Base-by-base conservation (phyloP, 2,797 vertebrate species). In the Babyrousa celebensis region DNA sequence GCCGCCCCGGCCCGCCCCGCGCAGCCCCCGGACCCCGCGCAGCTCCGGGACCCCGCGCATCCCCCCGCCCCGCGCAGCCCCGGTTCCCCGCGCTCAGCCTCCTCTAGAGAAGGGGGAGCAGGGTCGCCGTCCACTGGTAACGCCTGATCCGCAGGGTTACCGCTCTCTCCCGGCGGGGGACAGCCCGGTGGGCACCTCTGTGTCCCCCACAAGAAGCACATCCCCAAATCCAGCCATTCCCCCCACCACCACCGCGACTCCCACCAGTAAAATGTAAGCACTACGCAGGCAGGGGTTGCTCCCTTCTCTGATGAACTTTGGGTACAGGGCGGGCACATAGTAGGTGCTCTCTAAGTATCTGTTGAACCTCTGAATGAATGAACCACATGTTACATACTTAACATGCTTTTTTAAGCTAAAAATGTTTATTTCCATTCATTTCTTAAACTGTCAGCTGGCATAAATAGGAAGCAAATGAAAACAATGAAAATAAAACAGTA, bases 391-490 rank as follows among this genome's bases (percentile, higher is more conserved):
- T 54, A n/a, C 62, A 27, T 4, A 48, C 3, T 84, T 65, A 20
- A 40, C 71, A 25, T 48, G 36, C 32, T 29, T 86, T 93, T 65
- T 63, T 25, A 93, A 84, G 85, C 36, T 36, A 17, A 32, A 58
- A n/a, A 20, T 23, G 7, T 63, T 75, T 93, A 20, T 79, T 71
- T 83, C 5, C 32, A 36, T 89, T 62, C 60, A 36, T 83, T 63
- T 93, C 71, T 85, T 67, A 40, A 89, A 80, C 56, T 20, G 62
- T 67, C 83, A 84, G 48, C 75, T 85, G 82, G 70, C 74, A 56
- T 52, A 54, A 60, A 70, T 23, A 85, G 83, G 58, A 89, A 60
- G 43, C 89, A 77, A 84, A 48, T 48, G 23, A 43, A 63, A 91
- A 63, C 20, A 15, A 6, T 67, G 43, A 56, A 91, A 95, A 65